Evolutionary conservation across 1,140 invertebrate species (phyloP), one percentile per base, ranked within the genome.

Genomic region (Antheraea pernyi): DNA sequence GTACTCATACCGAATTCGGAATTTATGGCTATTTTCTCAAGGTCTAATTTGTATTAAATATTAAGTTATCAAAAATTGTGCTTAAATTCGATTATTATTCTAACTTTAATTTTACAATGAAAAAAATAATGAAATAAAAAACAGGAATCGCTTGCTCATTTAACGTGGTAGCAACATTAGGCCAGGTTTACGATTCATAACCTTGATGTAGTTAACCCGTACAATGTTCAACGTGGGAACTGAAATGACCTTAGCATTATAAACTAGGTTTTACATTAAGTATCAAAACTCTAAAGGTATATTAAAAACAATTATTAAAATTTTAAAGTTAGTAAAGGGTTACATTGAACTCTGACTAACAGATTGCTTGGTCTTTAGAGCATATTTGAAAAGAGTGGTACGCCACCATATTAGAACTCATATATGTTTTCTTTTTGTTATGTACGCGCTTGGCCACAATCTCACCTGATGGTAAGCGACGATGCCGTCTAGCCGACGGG

Each of bases 141-240:
- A n/a, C n/a, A 19, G 19, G 19, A 19, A 19, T 61, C 59, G n/a
- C 58, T 59, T 30, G 61, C 61, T 37, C 8, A 22, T n/a, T 16
- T 16, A 63, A 30, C 16, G 13, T 36, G 22, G 0, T 16, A 30
- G n/a, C n/a, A n/a, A 3, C 61, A 16, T 63, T 36, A 63, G n/a
- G n/a, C 11, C 61, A 63, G 61, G 61, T 63, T 63, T 63, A 63
- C 61, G 61, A 63, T 63, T 63, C 61, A 63, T 63, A 63, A 37
- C 61, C 61, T 37, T 53, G 19, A 63, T 63, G 61, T 63, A 37
- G 22, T 63, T 63, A 36, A 63, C 19, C 30, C 16, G 61, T 37
- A 63, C 61, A 63, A 63, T 36, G 61, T 63, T 37, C 61, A 37
- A 37, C 61, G 30, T 37, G 37, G 61, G 30, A 53, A 53, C 46